Evolutionary conservation across 2,113 vertebrate genomes (phyloP).

Genomic region (Prolemur simus): DNA sequence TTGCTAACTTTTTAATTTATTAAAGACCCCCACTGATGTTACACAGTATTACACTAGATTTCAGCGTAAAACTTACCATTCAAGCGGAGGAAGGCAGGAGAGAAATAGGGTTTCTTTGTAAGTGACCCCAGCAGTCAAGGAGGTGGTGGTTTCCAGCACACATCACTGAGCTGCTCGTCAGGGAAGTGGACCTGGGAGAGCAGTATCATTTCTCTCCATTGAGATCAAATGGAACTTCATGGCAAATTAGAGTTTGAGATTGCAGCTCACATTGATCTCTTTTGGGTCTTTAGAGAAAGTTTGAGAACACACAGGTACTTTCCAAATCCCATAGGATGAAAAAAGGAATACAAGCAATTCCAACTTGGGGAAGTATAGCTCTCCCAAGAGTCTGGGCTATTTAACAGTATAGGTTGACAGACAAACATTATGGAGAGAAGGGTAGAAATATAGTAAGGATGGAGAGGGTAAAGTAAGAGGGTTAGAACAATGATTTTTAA

Average conservation of each 20-base stretch:
- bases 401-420: not conserved
- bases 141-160: conserved; percentile 64
- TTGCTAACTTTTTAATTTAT: not conserved
- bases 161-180: conserved; percentile 66
- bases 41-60: not conserved
- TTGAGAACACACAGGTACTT: conserved; percentile 29
- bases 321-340: not conserved
- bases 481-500: not conserved
- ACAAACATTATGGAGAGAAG: not conserved
- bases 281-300: not conserved
- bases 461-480: not conserved
- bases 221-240: conserved; percentile 47
- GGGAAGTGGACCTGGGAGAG: conserved; percentile 47
- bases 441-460: not conserved
- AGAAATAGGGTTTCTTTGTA: conserved; percentile 51
- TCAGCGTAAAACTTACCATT: conserved; percentile 67
- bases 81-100: not conserved
- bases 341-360: not conserved
- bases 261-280: not conserved
- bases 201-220: conserved; percentile 27
- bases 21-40: not conserved
- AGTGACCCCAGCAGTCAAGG: conserved; percentile 46
- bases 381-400: not conserved
- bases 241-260: conserved; percentile 31
- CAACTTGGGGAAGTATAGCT: not conserved